Evolutionary conservation across 2,797 vertebrate genomes (phyloP).

Genomic region (Enteromius radiatus): DNA sequence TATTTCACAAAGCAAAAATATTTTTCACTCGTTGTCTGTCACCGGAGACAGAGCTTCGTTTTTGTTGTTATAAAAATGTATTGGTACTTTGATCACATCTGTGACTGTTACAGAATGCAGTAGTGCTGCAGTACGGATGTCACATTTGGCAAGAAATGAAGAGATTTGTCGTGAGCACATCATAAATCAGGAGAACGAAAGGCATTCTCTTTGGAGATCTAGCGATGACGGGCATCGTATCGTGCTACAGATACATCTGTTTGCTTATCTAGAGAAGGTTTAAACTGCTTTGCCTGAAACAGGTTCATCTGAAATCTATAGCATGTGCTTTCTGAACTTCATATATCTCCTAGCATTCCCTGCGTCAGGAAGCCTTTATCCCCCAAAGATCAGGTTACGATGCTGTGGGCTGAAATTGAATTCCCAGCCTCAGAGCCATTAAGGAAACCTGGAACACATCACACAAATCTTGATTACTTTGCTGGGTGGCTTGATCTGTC

Average conservation of each 20-base stretch:
- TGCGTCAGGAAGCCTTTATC: constrained; percentile 49
- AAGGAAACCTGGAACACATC: constrained; percentile 47
- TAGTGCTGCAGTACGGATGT: neutral
- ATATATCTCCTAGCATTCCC: constrained; percentile 67
- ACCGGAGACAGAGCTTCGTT: neutral
- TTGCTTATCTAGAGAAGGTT: constrained; percentile 67
- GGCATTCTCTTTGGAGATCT: constrained; percentile 10
- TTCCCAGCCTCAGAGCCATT: constrained; percentile 52
- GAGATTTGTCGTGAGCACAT: neutral
- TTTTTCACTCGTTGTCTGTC: neutral
- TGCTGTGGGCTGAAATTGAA: constrained; percentile 67
- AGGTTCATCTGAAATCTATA: neutral
- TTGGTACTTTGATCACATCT: neutral
- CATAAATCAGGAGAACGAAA: constrained; percentile 11
- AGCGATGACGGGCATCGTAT: neutral
- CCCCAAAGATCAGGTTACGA: constrained; percentile 69
- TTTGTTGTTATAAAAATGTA: neutral
- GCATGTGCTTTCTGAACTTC: constrained; percentile 62
- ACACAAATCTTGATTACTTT: constrained; percentile 12
- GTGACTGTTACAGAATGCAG: neutral
- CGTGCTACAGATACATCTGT: constrained; percentile 54
- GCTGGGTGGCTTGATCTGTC: neutral
- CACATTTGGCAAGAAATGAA: neutral
- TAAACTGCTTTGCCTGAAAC: constrained; percentile 44
- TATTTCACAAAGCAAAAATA: neutral